Evolutionary conservation across 2,113 vertebrate species (phyloP).

Genomic region (Malurus alboscapulatus): DNA sequence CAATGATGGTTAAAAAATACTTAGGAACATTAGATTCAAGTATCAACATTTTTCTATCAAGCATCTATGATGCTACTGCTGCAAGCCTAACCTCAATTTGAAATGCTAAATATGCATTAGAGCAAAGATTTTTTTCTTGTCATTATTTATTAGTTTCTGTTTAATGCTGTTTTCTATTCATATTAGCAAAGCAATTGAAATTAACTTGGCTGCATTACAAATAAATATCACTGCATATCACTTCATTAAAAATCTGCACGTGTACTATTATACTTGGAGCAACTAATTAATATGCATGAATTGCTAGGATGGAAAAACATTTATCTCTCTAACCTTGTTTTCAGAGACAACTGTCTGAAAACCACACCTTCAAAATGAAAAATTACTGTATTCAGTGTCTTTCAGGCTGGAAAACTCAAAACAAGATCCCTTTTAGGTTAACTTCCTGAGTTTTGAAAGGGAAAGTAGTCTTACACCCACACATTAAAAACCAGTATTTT

Average conservation of each 20-base stretch:
- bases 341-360: constrained; percentile 3
- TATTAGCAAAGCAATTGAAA: background rate
- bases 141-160: background rate
- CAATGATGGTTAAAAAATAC: background rate
- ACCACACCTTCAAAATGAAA: background rate
- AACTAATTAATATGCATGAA: constrained; percentile 40
- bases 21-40: background rate
- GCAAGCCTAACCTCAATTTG: background rate
- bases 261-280: background rate
- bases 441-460: background rate
- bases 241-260: constrained; percentile 12
- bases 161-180: background rate
- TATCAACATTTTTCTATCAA: background rate
- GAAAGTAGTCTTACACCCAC: background rate
- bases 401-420: background rate
- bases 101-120: background rate
- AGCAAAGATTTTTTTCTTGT: background rate
- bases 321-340: background rate
- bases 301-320: background rate
- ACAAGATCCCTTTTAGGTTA: background rate
- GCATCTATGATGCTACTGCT: background rate
- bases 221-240: background rate
- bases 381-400: background rate
- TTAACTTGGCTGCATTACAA: constrained; percentile 18
- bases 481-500: background rate